Conservation (phyloP, 1,140 invertebrate species). For the Euborellia annulipes region DNA sequence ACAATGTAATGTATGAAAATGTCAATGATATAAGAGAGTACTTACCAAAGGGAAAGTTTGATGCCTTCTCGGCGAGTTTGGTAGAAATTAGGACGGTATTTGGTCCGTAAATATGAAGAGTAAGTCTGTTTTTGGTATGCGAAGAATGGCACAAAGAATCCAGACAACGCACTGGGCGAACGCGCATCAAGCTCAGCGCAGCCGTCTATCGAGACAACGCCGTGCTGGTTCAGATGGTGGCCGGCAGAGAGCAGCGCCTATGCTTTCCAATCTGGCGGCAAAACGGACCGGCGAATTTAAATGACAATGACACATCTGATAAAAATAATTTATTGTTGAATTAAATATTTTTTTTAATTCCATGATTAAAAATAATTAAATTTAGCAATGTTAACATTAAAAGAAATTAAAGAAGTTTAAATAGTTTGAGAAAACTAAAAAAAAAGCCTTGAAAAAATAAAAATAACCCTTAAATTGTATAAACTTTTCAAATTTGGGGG, state of each 20-base stretch:
- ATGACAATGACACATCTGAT: too few relatives aligned
- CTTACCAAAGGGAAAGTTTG: constrained; percentile 47
- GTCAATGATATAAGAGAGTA: constrained; percentile 23
- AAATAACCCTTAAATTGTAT: too few relatives aligned
- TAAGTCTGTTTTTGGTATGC: constrained; percentile 78
- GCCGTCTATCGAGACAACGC: too few relatives aligned
- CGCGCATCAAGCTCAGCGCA: constrained; percentile 67
- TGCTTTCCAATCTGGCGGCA: too few relatives aligned
- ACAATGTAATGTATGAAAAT: constrained; percentile 13
- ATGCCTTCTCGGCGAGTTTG: constrained; percentile 37
- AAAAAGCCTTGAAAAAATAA: too few relatives aligned
- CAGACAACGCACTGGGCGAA: constrained; percentile 70
- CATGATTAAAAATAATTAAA: too few relatives aligned
- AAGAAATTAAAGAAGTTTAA: too few relatives aligned
- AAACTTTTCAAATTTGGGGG: too few relatives aligned
- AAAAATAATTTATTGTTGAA: too few relatives aligned
- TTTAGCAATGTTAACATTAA: too few relatives aligned
- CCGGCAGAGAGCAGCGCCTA: constrained; percentile 33
- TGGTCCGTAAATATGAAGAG: constrained; percentile 57
- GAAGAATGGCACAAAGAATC: constrained; percentile 90
- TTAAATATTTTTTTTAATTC: too few relatives aligned
- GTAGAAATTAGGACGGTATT: constrained; percentile 43
- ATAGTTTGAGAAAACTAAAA: too few relatives aligned
- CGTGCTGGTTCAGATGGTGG: constrained; percentile 31
- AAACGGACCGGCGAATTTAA: constrained; percentile 8